Conservation (phyloP, 2,888 invertebrate species). For the Eumerus sabulonum region DNA sequence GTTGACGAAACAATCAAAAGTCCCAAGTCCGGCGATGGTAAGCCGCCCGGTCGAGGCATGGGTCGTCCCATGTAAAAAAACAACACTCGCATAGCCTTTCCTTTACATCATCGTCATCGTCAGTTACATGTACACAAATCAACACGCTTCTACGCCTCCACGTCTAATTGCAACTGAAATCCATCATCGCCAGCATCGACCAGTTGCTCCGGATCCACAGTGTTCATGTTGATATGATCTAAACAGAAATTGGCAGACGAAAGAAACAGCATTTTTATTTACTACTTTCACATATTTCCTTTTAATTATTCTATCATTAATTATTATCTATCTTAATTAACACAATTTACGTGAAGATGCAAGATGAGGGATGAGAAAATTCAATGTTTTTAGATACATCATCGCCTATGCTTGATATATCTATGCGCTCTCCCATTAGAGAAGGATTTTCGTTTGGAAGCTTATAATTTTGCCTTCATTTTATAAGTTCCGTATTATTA, state of each 20-base stretch:
- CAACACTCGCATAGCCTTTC: constrained; percentile 16
- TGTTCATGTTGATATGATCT: constrained; percentile 3
- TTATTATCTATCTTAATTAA: constrained; percentile 56
- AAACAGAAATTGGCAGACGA: constrained; percentile 31
- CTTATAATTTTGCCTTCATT: no score
- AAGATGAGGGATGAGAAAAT: no score
- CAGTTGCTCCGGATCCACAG: constrained; percentile 2
- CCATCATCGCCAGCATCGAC: constrained; percentile 3
- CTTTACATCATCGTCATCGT: constrained; percentile 41
- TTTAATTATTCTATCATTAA: constrained; percentile 63
- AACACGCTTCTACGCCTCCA: constrained; percentile 3
- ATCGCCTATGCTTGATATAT: no score
- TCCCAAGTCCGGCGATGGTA: constrained; percentile 83
- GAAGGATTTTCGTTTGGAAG: no score
- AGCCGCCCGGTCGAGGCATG: constrained; percentile 85
- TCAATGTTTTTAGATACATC: no score
- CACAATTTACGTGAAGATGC: constrained; percentile 24
- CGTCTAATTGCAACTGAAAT: constrained; percentile 13
- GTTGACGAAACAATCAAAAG: constrained; percentile 99
- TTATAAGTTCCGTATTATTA: no score
- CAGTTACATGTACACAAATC: constrained; percentile 1
- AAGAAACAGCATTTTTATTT: constrained; percentile 26
- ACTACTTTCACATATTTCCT: constrained; percentile 47
- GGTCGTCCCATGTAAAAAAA: constrained; percentile 84
- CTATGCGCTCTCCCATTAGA: no score